Percentiles rank a stretch among this genome's conserved stretches.
Evolutionary conservation across 1,140 invertebrate genomes (phyloP).

Genomic region (Holcopasites calliopsidis): DNA sequence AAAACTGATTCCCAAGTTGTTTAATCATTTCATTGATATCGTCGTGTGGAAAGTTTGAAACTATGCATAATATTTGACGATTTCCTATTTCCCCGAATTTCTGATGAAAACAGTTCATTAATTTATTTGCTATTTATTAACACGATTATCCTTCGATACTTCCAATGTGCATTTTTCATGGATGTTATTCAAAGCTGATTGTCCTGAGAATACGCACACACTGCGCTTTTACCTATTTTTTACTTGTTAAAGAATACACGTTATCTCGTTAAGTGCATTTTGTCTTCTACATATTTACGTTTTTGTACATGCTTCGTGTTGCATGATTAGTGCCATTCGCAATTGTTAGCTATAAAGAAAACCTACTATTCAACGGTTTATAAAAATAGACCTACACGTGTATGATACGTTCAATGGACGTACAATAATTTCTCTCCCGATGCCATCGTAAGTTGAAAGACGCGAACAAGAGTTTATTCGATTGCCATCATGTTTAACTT

Average conservation of each 20-base stretch:
- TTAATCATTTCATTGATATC: neutral
- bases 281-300: slow-evolving; percentile 1
- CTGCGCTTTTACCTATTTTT: neutral
- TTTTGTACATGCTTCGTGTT: slow-evolving; percentile 6
- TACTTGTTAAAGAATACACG: slow-evolving; percentile 6
- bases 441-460: neutral
- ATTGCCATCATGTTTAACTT: slow-evolving; percentile 2
- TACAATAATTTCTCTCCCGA: neutral
- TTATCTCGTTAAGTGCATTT: slow-evolving; percentile 20
- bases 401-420: neutral
- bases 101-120: neutral
- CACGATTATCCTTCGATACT: neutral
- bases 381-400: slow-evolving; percentile 6
- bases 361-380: neutral
- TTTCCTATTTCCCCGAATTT: neutral
- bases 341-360: slow-evolving; percentile 1
- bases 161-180: slow-evolving; percentile 4
- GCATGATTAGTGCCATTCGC: slow-evolving; percentile 45
- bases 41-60: neutral
- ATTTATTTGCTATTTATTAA: slow-evolving; percentile 38
- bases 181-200: neutral
- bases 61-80: neutral
- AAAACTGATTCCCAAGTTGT: neutral
- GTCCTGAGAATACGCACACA: slow-evolving; percentile 34
- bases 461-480: neutral